Percentiles rank a stretch among this genome's conserved stretches.
phyloP scores from a whole-genome alignment of 2,113 vertebrate species.

The Salvator merianae region DNA sequence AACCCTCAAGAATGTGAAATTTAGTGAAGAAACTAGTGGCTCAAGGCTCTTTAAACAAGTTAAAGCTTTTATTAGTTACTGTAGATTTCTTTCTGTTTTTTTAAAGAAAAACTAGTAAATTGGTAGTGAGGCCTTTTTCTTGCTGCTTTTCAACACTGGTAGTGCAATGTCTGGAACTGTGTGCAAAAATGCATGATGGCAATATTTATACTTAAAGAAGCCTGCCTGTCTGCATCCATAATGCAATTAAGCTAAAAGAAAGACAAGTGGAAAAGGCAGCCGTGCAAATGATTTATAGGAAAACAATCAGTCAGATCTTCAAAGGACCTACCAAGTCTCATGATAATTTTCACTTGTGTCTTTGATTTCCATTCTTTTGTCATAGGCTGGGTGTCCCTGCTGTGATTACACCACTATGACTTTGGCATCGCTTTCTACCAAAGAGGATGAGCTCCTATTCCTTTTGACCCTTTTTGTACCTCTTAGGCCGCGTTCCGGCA shows the following conservation, averaged over 20 bases:
- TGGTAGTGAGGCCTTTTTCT: not conserved
- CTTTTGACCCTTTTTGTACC: not conserved
- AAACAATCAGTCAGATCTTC: not conserved
- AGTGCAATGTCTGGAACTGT: not conserved
- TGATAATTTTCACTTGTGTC: not conserved
- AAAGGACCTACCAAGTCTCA: not conserved
- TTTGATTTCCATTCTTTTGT: not conserved
- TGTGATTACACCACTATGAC: not conserved
- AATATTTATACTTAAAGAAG: not conserved
- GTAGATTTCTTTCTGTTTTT: not conserved
- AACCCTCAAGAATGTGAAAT: constrained; percentile 30
- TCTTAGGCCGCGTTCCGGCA: no score
- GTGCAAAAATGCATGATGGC: not conserved
- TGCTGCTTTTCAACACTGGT: not conserved
- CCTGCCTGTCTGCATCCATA: not conserved
- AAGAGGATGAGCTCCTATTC: not conserved
- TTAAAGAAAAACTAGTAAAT: constrained; percentile 11
- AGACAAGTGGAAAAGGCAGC: not conserved
- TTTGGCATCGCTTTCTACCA: not conserved
- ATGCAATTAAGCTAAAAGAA: not conserved
- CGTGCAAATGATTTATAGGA: not conserved
- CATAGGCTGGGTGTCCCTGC: not conserved
- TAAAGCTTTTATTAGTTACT: constrained; percentile 28
- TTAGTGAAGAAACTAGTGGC: constrained; percentile 17
- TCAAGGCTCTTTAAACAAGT: constrained; percentile 18